phyloP scores from a whole-genome alignment of 2,797 vertebrate species.

The Brotula barbata region DNA sequence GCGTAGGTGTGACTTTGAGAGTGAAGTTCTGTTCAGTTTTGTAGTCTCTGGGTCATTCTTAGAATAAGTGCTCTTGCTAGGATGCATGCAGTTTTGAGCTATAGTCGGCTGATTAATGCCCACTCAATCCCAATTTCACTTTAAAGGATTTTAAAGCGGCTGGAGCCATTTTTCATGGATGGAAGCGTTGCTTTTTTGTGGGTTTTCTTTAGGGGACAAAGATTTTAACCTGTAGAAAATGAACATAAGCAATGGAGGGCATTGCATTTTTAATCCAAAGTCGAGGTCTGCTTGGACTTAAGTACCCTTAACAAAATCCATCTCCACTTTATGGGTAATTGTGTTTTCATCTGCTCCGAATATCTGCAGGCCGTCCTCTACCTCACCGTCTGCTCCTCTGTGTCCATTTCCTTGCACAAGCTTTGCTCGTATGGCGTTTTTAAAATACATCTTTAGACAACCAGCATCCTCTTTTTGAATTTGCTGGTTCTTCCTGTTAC shows the following conservation, averaged over 20 bases:
- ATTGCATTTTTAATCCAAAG: constrained; percentile 41
- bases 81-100: constrained; percentile 47
- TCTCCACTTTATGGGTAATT: constrained; percentile 50
- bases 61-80: constrained; percentile 48
- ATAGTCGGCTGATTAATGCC: constrained; percentile 63
- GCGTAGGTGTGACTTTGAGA: constrained; percentile 25
- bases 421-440: no score
- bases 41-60: constrained; percentile 28
- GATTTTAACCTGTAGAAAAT: constrained; percentile 37
- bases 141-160: constrained; percentile 46
- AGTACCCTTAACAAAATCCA: constrained; percentile 25
- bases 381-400: constrained; percentile 4
- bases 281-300: constrained; percentile 40
- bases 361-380: constrained; percentile 16
- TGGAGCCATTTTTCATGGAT: constrained; percentile 40
- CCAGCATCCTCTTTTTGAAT: background rate
- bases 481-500: background rate
- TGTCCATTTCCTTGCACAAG: no score
- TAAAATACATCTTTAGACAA: constrained; percentile 4
- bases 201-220: constrained; percentile 15
- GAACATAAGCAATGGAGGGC: constrained; percentile 33
- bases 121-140: constrained; percentile 63
- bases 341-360: constrained; percentile 34
- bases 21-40: constrained; percentile 15
- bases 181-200: constrained; percentile 35